Evolutionary conservation across 2,113 vertebrate genomes (phyloP).

Genomic region (Collichthys lucidus): DNA sequence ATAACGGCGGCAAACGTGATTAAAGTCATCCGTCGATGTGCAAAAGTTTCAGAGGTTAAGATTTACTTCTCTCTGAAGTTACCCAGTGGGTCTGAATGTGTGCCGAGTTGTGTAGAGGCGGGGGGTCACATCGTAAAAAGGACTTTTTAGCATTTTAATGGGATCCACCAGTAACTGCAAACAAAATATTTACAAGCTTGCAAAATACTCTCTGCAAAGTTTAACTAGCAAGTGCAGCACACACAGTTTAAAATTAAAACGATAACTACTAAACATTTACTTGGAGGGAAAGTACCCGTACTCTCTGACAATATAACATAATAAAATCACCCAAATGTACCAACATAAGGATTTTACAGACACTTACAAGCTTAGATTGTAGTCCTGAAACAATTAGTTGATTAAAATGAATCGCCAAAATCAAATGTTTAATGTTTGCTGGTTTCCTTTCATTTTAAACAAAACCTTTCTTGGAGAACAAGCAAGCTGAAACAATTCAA

Average conservation of each 20-base stretch:
- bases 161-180: not conserved
- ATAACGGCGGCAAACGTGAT: not conserved
- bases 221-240: not conserved
- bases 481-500: not conserved
- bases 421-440: not conserved
- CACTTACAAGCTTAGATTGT: not conserved
- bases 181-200: constrained; percentile 6
- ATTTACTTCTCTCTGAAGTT: constrained; percentile 6
- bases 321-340: not conserved
- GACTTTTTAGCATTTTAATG: not conserved
- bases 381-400: not conserved
- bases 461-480: not conserved
- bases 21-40: constrained; percentile 8
- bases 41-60: not conserved
- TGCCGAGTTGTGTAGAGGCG: not conserved
- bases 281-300: not conserved
- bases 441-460: too few relatives aligned
- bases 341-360: not conserved
- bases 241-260: not conserved
- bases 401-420: not conserved
- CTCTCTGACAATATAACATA: not conserved
- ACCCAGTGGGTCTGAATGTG: not conserved
- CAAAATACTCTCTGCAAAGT: not conserved
- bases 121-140: not conserved
- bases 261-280: not conserved